Evolutionary conservation across 2,113 vertebrate genomes (phyloP), one percentile per base, ranked within the genome.

Genomic region (Alligator mississippiensis): DNA sequence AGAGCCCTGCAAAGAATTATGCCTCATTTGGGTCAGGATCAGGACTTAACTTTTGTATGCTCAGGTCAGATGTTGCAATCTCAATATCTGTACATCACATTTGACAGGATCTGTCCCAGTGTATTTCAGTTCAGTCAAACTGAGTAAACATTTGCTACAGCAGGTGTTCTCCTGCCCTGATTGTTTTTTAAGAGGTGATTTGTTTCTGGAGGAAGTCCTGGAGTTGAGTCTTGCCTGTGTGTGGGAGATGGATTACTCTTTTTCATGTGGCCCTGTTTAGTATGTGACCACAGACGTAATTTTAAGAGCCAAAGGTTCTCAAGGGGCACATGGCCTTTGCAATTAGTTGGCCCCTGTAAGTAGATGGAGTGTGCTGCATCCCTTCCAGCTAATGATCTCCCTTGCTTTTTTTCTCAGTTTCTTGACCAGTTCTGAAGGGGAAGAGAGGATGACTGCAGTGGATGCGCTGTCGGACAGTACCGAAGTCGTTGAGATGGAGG

Each of bases 401-500:
- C 68, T 84, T 59, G 47, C 54, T 85, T 82, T 75, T 62, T 87
- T 76, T 68, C 93, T 72, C 84, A 98, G 98, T 95, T 96, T 98
- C 95, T 96, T 98, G 57, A 93, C 96, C 94, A 94, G 91, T 64
- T 94, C 98, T 2, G 96, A 98, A 91, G 97, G 98, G 95, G 97
- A 96, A 18, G 98, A 97, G 55, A 98, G 97, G 92, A 99, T 99
- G 99, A 98, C 98, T 17, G 97, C 98, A 4, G 98, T 98, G 97
- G 98, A 98, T 1, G 88, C 98, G 6, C 95, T 98, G 11, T 96
- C 98, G 0, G 98, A 98, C 95, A 98, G 97, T 93, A 98, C 98
- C 0, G 98, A 98, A 38, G 95, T 98, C 9, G 99, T 98, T 0
- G 98, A 98, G 97, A 98, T 98, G 98, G 99, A 99, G 70, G 98